These are phyloP conservation scores for Anaspis maculata DNA, from an alignment of 2,888 invertebrate species.

Conservation along the genomic window DNA sequence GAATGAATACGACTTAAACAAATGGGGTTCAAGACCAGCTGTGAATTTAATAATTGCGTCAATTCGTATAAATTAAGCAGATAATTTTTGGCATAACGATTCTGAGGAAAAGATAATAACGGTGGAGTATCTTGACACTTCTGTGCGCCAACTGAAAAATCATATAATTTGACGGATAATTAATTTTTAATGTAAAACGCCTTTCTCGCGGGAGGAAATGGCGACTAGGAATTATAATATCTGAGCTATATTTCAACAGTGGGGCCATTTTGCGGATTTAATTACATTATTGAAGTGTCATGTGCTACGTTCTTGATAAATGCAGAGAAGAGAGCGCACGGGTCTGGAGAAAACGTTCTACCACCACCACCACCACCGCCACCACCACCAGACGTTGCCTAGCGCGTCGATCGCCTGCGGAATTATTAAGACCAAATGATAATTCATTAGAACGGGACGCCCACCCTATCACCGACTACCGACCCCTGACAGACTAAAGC, in stretches of 20 bases:
- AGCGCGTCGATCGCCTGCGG: slow-evolving; percentile 27
- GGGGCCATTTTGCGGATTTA: slow-evolving; percentile 42
- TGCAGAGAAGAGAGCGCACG: slow-evolving; percentile 32
- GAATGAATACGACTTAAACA: no score
- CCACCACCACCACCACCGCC: no score
- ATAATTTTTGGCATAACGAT: slow-evolving; percentile 10
- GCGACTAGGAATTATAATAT: slow-evolving; percentile 38
- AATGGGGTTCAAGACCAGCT: slow-evolving; percentile 10
- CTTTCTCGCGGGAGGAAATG: slow-evolving; percentile 25
- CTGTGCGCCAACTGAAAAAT: slow-evolving; percentile 19
- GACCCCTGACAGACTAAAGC: slow-evolving; percentile 19
- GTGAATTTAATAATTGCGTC: slow-evolving; percentile 12
- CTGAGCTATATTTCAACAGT: slow-evolving; percentile 39
- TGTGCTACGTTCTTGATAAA: slow-evolving; percentile 42
- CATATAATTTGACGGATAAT: slow-evolving; percentile 34
- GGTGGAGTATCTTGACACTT: slow-evolving; percentile 13
- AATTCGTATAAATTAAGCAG: slow-evolving; percentile 12
- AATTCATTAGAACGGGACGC: slow-evolving; percentile 29
- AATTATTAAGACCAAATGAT: slow-evolving; percentile 37
- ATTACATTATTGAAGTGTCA: slow-evolving; percentile 44
- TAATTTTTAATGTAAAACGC: slow-evolving; percentile 36
- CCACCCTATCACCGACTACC: slow-evolving; percentile 16
- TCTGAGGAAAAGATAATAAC: slow-evolving; percentile 11
- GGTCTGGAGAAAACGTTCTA: slow-evolving; percentile 24
- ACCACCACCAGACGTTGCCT: slow-evolving; percentile 32